phyloP scores from a whole-genome alignment of 2,797 vertebrate species.

The Sphenopsis melanotis region DNA sequence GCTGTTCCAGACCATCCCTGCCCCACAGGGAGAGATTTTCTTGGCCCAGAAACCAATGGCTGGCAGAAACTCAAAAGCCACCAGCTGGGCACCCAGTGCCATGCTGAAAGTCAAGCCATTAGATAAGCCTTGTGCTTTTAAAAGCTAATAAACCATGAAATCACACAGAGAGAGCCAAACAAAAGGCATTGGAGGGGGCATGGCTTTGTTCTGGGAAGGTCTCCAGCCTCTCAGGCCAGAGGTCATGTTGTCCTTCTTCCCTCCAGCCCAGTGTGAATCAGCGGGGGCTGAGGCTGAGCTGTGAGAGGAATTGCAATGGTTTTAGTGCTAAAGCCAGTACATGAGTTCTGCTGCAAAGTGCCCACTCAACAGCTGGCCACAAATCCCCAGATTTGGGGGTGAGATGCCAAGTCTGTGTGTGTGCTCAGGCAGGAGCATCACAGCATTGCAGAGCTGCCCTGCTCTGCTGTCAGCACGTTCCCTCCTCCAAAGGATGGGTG shows the following conservation, averaged over 20 bases:
- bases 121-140: not conserved
- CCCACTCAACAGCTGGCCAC: constrained; percentile 46
- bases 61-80: not conserved
- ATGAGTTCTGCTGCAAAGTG: not conserved
- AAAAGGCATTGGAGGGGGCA: not conserved
- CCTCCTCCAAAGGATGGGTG: fast-evolving
- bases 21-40: not conserved
- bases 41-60: not conserved
- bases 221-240: not conserved
- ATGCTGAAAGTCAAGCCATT: not conserved
- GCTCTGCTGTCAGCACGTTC: not conserved
- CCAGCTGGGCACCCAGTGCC: not conserved
- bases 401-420: not conserved
- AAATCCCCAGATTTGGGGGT: not conserved
- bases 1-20: not conserved
- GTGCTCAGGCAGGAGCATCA: not conserved
- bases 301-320: not conserved
- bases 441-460: not conserved
- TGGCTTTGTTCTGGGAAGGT: not conserved
- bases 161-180: not conserved
- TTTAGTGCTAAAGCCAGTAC: not conserved
- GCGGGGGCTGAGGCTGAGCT: not conserved
- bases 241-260: not conserved
- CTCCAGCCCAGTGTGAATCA: not conserved
- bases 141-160: not conserved